phyloP scores from a whole-genome alignment of 2,113 vertebrate genomes.

The Sporophila hypoxantha region DNA sequence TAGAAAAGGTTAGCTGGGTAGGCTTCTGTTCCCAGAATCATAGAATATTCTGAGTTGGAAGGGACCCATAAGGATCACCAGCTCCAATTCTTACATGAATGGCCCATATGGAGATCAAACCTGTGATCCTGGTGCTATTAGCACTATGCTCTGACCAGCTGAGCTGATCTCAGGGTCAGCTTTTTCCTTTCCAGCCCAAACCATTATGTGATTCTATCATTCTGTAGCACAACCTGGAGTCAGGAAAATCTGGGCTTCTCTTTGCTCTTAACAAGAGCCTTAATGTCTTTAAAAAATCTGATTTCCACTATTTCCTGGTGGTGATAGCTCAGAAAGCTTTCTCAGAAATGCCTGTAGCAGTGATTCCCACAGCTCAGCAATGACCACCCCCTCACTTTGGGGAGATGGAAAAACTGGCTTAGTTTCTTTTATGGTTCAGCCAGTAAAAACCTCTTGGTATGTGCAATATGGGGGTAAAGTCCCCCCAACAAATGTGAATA shows the following conservation, averaged over 20 bases:
- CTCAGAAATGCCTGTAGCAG: neutral
- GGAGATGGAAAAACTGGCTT: neutral
- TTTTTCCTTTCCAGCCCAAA: neutral
- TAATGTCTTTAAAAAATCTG: neutral
- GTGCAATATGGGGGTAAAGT: neutral
- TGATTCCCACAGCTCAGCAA: neutral
- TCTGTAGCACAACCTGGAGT: neutral
- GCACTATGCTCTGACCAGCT: neutral
- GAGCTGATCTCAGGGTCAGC: neutral
- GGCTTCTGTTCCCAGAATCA: neutral
- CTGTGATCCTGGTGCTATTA: neutral
- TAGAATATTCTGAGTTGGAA: neutral
- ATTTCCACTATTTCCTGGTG: neutral
- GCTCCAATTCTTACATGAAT: neutral
- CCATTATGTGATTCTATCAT: neutral
- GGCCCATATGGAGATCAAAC: neutral
- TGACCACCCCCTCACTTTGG: no score
- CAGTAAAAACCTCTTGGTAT: neutral
- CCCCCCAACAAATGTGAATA: neutral
- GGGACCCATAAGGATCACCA: accelerated
- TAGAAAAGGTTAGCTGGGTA: neutral
- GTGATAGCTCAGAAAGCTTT: neutral
- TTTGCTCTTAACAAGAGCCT: neutral
- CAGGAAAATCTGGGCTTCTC: neutral
- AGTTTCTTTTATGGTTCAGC: neutral